A percentile compares a stretch with the other conserved stretches of the same genome.
Evolutionary conservation across 2,113 vertebrate genomes (phyloP).

Genomic region (Choloepus hoffmanni): DNA sequence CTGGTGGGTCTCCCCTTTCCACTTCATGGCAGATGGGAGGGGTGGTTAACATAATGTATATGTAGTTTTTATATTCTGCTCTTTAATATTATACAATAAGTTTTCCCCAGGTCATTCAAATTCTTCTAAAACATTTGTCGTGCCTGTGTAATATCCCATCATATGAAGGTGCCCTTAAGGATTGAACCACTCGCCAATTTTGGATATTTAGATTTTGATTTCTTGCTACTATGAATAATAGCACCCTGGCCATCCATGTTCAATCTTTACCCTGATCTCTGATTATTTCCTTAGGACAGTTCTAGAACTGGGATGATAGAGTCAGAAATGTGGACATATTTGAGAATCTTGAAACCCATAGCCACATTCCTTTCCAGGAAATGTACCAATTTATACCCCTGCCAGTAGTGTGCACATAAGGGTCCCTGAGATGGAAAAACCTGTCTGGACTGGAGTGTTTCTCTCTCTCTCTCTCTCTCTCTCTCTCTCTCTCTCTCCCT

Average conservation of each 20-base stretch:
- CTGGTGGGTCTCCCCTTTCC: neutral
- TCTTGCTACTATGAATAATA: neutral
- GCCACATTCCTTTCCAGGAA: neutral
- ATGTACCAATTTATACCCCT: neutral
- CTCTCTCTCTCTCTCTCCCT: too few species aligned
- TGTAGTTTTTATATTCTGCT: neutral
- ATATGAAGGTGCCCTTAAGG: neutral
- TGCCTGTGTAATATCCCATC: neutral
- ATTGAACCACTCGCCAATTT: neutral
- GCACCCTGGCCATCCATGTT: neutral
- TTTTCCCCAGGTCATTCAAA: neutral
- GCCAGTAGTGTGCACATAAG: neutral
- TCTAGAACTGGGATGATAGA: neutral
- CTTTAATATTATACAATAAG: neutral
- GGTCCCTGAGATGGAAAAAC: neutral
- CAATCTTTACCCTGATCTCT: neutral
- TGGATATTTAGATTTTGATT: neutral
- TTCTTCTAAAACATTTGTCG: neutral
- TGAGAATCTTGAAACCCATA: constrained; percentile 8
- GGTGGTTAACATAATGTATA: neutral
- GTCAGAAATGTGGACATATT: neutral
- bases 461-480: too few species aligned
- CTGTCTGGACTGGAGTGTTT: neutral
- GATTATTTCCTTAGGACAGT: neutral
- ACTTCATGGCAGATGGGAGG: neutral